Evolutionary conservation across 2,797 vertebrate genomes (phyloP), one percentile per base, ranked within the genome.

Genomic region (Paguma larvata): DNA sequence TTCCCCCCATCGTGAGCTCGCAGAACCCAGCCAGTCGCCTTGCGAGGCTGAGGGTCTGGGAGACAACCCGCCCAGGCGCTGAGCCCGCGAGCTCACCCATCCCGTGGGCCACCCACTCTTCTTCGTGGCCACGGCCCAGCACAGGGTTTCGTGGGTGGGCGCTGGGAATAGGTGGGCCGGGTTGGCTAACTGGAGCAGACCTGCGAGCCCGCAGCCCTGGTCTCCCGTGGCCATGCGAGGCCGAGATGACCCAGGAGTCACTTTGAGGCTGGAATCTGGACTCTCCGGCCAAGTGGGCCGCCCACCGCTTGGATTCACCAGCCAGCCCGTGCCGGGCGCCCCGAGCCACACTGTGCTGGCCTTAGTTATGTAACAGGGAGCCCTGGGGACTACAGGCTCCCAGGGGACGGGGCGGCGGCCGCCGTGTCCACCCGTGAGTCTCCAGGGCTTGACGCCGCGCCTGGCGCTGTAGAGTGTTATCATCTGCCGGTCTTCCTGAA

Each of bases 101-200:
- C 67, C n/a, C 21, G 3, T 1, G 72, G 65, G 46, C 1, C 6
- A 15, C 2, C 56, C 15, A 23, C 12, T 3, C 6, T 5, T 3
- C 83, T 27, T 30, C 1, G 0, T 0, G 4, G 65, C 68, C 11
- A 0, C 6, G 0, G 32, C 16, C 4, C 0, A 0, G 53, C 46
- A 34, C 3, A 44, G 30, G 59, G 38, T 59, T 68, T 38, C 9
- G 9, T 25, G 23, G 62, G 18, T 34, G 62, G 38, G 48, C 63
- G 62, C 25, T 3, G 25, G 23, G 27, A 16, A 21, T 48, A 16
- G 34, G 59, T 0, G 12, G 41, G 23, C 63, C 51, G 10, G 1
- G 62, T 4, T 10, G 41, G 30, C 3, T 1, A 12, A 12, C 16
- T 0, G 11, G 4, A 88, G 6, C n/a, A 73, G 53, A 65, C 14